Evolutionary conservation across 2,888 invertebrate species (phyloP), one percentile per base, ranked within the genome.

Genomic region (Caenorhabditis wallacei): DNA sequence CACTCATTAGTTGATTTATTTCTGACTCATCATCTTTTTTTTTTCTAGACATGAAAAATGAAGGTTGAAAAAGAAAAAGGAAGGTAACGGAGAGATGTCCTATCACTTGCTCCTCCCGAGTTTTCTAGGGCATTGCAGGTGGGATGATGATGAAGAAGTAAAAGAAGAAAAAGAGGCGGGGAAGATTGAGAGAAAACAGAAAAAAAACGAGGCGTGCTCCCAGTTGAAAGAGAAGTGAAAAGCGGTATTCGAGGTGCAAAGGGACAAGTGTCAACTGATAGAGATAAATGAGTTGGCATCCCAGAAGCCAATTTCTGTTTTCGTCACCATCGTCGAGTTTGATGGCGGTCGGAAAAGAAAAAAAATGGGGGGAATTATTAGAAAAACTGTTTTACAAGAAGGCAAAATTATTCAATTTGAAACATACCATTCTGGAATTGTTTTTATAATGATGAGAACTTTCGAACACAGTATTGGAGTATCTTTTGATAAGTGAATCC

Each of bases 231-330:
- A 59, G 20, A 22, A 40, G 18, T 13, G 48, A 48, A 56, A 56
- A 56, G 54, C 59, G 54, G 26, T 69, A 59, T 59, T 53, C 43
- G 56, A 63, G 56, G 35, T 24, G 46, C 30, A 30, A 30, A 63
- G 53, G 54, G 63, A 64, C 61, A 64, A 79, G 51, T 78, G 78
- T 70, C 78, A 79, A 79, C 70, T 70, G 78, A 79, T 79, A 70
- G 78, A 79, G 78, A 79, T 79, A 78, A 69, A 78, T 78, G 69
- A 78, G 69, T 54, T 64, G 70, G 78, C 70, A 64, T 48, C 48
- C 61, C 30, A 61, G 43, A 46, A 68, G 20, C 20, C 2, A 53
- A 37, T 66, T 66, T 66, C 66, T 66, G 66, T 66, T 66, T 66
- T 66, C 20, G 66, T 37, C 53, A 16, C 20, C 40, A 37, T 35